These are phyloP conservation scores for Antheraea mylitta DNA, from an alignment of 1,140 invertebrate species.

Conservation along the genomic window DNA sequence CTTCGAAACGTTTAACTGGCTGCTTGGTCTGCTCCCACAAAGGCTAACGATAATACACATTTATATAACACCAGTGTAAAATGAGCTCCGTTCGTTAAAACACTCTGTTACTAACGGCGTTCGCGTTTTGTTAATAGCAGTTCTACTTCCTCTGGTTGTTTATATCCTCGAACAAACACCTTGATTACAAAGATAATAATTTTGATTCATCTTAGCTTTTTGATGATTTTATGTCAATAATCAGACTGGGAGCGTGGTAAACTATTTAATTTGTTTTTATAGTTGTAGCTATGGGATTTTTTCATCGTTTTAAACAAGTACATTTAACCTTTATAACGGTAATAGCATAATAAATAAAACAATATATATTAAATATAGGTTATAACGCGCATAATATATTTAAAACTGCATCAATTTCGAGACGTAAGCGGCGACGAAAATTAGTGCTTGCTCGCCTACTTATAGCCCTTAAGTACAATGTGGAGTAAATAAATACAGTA, in stretches of 20 bases:
- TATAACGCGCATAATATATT: constrained; percentile 22
- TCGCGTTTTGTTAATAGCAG: constrained; percentile 26
- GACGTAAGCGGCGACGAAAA: constrained; percentile 51
- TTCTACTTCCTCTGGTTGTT: constrained; percentile 32
- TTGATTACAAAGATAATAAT: constrained; percentile 22
- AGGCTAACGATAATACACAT: constrained; percentile 47
- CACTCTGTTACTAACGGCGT: constrained; percentile 29
- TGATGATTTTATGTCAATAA: constrained; percentile 11
- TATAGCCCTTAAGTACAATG: constrained; percentile 76
- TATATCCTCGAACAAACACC: constrained; percentile 23
- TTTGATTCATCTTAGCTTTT: constrained; percentile 14
- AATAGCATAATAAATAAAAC: constrained; percentile 19
- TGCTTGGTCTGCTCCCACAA: constrained; percentile 49
- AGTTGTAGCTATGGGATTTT: neutral
- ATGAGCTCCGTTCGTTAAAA: constrained; percentile 24
- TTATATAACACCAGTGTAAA: constrained; percentile 36
- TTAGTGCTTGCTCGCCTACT: constrained; percentile 60
- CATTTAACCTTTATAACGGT: neutral
- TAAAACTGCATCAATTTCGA: constrained; percentile 43
- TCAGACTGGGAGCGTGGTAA: neutral
- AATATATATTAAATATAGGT: constrained; percentile 14
- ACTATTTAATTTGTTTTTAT: constrained; percentile 6
- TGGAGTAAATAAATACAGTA: constrained; percentile 72
- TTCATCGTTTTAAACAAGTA: neutral
- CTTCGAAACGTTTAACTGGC: constrained; percentile 69